These are phyloP conservation scores for Cantharis nigra DNA, from an alignment of 2,888 invertebrate genomes.

Conservation along the genomic window DNA sequence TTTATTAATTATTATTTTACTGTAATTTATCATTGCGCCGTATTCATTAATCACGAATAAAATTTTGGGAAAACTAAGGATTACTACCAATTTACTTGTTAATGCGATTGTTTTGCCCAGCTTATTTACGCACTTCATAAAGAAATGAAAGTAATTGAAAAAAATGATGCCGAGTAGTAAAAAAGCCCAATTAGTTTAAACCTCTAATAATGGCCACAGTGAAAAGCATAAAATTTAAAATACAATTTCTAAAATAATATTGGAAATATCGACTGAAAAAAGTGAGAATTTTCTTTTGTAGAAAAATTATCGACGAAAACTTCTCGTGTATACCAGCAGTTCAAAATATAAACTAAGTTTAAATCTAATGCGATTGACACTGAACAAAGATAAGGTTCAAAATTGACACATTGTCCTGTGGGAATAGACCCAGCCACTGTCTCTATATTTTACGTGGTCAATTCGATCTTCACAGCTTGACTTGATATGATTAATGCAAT, in stretches of 20 bases:
- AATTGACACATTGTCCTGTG: slow-evolving; percentile 27
- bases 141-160: not conserved
- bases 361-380: slow-evolving; percentile 17
- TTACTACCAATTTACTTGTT: not conserved
- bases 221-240: not conserved
- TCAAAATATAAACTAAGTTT: slow-evolving; percentile 8
- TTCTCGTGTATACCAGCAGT: not conserved
- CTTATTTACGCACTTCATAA: not conserved
- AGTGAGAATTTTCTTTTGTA: not conserved
- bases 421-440: slow-evolving; percentile 23
- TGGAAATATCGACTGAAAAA: too few relatives aligned
- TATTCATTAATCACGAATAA: not conserved
- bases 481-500: slow-evolving; percentile 29
- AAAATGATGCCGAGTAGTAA: not conserved
- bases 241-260: not conserved
- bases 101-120: not conserved
- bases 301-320: not conserved
- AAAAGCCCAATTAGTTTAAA: not conserved
- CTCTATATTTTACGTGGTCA: slow-evolving; percentile 24
- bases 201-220: not conserved
- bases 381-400: slow-evolving; percentile 21
- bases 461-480: slow-evolving; percentile 28
- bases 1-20: not conserved
- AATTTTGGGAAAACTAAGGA: not conserved
- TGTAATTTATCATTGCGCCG: not conserved